A percentile compares a stretch with the other conserved stretches of the same genome.
Conservation (phyloP, 2,113 vertebrate species). For the Sebastes schlegelii region DNA sequence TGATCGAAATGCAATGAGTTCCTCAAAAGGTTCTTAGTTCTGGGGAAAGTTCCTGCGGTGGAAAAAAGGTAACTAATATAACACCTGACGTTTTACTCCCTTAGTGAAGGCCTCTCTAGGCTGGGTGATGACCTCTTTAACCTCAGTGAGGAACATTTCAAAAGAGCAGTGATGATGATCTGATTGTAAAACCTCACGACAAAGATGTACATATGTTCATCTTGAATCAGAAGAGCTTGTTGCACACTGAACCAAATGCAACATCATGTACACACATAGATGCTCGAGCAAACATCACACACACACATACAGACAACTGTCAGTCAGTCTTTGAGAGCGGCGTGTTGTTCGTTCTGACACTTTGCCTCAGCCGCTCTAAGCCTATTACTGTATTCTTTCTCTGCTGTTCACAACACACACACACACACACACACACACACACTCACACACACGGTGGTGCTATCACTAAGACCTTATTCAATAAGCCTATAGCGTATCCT, state of each 20-base stretch:
- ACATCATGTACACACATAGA: constrained; percentile 1
- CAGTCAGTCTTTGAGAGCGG: constrained; percentile 67
- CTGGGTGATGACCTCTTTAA: neutral
- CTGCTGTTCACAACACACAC: constrained; percentile 62
- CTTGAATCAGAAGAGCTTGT: constrained; percentile 32
- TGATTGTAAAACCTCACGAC: constrained; percentile 9
- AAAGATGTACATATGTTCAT: constrained; percentile 4
- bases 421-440: constrained; percentile 17
- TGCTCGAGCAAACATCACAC: neutral
- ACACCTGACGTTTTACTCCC: neutral
- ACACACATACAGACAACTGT: constrained; percentile 61
- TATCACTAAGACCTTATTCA: constrained; percentile 80
- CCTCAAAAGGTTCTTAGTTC: no score
- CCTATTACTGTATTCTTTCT: constrained; percentile 75
- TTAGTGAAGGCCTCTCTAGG: neutral
- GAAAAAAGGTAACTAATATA: neutral
- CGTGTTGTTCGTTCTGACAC: constrained; percentile 72
- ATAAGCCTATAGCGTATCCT: constrained; percentile 79
- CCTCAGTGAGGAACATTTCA: neutral
- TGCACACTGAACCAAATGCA: neutral
- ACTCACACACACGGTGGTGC: constrained; percentile 49
- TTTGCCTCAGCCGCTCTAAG: constrained; percentile 71
- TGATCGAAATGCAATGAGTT: no score
- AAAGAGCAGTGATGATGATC: neutral
- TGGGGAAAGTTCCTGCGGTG: no score